Base-by-base conservation (phyloP, 2,797 vertebrate species). In the Steatocranus sp. region DNA sequence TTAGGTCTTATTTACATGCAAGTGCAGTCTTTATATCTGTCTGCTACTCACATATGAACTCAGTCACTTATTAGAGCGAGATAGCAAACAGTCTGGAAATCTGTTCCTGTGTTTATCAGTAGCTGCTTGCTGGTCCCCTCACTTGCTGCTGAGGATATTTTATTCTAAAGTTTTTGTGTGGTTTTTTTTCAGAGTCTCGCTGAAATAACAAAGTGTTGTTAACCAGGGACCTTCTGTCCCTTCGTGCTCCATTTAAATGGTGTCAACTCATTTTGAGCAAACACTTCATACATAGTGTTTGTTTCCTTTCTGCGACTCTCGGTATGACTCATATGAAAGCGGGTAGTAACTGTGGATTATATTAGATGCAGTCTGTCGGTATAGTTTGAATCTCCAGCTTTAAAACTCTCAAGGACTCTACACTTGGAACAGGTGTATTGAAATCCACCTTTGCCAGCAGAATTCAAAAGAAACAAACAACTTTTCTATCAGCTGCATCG, bases 341-440 rank as follows among this genome's bases (percentile, higher is more conserved):
- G 73, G 84, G 79, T 89, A 66, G 82, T 90, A 83, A 32, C 80
- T 82, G 83, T 38, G 79, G 85, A 81, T 76, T 32, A 73, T 74
- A 68, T 81, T 18, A 46, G 58, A 74, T 54, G 17, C 61, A 81
- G 83, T 75, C 58, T 76, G 34, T 74, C 6, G 4, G 43, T 25
- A 25, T 17, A 63, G 73, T 85, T 89, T 87, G 54, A 85, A 81
- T 87, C 20, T 9, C 4, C 3, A 3, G 20, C 63, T 81, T 83
- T 49, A 76, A 88, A 89, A 79, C 76, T 87, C 73, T 83, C 53
- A 63, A 86, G 75, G 77, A 88, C 38, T 38, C 77, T 5, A 43
- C 27, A 15, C 78, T 58, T 25, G 4, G 73, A 89, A 63, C 58
- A 81, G 80, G 74, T 87, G 84, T 61, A 14, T 34, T 17, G 15